Evolutionary conservation across 2,797 vertebrate genomes (phyloP).

Genomic region (Yasuhikotakia modesta): DNA sequence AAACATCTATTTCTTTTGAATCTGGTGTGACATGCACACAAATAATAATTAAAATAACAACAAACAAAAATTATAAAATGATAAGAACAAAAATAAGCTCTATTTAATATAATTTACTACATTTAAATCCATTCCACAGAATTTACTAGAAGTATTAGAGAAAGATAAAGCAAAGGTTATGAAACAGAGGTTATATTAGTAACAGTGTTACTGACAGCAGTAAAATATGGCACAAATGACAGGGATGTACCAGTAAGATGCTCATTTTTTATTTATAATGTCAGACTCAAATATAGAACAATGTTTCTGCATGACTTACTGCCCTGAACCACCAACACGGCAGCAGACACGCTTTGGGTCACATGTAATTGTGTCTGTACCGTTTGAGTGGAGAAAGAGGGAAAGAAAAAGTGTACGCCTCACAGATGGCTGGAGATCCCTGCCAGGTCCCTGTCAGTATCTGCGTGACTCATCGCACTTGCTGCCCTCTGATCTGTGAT

Average conservation of each 20-base stretch:
- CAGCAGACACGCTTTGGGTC: slow-evolving; percentile 42
- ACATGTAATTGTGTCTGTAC: slow-evolving; percentile 42
- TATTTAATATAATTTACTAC: slow-evolving; percentile 21
- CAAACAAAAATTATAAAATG: neutral
- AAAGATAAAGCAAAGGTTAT: neutral
- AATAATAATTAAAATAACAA: neutral
- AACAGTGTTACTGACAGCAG: slow-evolving; percentile 34
- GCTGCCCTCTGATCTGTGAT: slow-evolving; percentile 63
- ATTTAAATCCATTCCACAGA: slow-evolving; percentile 16
- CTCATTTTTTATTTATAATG: slow-evolving; percentile 81
- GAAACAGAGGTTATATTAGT: slow-evolving; percentile 13
- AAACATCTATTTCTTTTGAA: neutral
- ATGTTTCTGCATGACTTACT: slow-evolving; percentile 79
- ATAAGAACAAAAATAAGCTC: neutral
- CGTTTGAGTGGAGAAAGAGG: slow-evolving; percentile 32
- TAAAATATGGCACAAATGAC: neutral
- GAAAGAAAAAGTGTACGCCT: slow-evolving; percentile 9
- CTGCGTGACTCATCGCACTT: slow-evolving; percentile 66
- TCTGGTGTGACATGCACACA: neutral
- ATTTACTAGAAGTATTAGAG: slow-evolving; percentile 12
- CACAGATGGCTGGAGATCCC: slow-evolving; percentile 51
- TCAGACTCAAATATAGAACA: slow-evolving; percentile 79
- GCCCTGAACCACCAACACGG: slow-evolving; percentile 51
- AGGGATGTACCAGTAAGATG: neutral
- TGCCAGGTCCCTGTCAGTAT: slow-evolving; percentile 51